phyloP scores from a whole-genome alignment of 2,113 vertebrate genomes.

The Lethenteron reissneri region DNA sequence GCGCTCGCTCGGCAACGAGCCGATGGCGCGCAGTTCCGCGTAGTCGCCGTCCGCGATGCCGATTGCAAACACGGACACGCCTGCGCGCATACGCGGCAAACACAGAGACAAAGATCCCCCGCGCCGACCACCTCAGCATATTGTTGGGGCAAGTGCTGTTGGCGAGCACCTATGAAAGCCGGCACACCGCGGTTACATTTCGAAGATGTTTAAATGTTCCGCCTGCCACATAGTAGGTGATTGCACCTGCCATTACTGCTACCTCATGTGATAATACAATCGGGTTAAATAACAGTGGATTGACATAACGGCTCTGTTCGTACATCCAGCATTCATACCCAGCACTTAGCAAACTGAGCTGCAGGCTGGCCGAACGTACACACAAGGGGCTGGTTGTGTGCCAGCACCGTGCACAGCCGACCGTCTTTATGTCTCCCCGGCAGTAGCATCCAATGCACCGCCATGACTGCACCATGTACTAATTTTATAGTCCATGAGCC shows the following conservation, averaged over 20 bases:
- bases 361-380: no score
- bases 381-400: no score
- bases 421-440: no score
- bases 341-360: no score
- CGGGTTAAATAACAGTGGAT: no score
- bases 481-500: no score
- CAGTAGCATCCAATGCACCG: no score
- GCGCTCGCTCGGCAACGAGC: conserved; percentile 72
- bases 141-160: not conserved
- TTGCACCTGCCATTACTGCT: not conserved
- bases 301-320: no score
- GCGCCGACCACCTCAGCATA: not conserved
- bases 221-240: not conserved
- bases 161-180: not conserved
- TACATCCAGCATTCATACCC: no score
- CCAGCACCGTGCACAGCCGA: no score
- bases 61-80: conserved; percentile 76
- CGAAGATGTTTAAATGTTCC: not conserved
- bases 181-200: not conserved
- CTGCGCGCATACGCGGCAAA: conserved; percentile 20
- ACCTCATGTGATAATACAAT: not conserved
- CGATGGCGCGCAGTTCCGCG: conserved; percentile 69
- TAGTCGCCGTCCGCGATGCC: conserved; percentile 91
- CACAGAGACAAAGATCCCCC: not conserved
- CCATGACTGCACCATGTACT: no score